Conservation (phyloP, 2,888 invertebrate species). For the Amblyteles armatorius region DNA sequence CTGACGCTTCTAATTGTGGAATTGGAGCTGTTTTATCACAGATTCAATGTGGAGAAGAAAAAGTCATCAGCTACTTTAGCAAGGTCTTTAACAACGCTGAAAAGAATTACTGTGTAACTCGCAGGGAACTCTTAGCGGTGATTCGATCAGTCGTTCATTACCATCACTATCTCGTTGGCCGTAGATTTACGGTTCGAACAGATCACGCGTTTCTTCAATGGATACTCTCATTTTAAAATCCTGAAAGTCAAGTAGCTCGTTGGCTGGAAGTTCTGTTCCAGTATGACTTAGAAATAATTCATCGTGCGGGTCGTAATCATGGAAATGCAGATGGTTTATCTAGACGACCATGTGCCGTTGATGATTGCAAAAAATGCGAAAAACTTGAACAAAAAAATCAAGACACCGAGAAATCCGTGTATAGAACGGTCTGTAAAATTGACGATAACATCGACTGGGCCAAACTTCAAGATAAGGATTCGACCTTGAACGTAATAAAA, state of each 20-base stretch:
- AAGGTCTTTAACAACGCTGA: slow-evolving; percentile 33
- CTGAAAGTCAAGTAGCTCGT: slow-evolving; percentile 78
- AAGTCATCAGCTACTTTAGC: slow-evolving; percentile 47
- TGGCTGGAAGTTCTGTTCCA: slow-evolving; percentile 76
- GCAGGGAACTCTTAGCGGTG: slow-evolving; percentile 73
- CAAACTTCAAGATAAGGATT: not conserved
- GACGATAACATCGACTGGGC: slow-evolving; percentile 22
- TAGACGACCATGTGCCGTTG: slow-evolving; percentile 63
- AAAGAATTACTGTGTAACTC: slow-evolving; percentile 70
- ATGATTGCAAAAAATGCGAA: slow-evolving; percentile 50
- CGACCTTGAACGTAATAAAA: not conserved
- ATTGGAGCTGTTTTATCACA: slow-evolving; percentile 50
- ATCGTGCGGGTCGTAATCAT: slow-evolving; percentile 69
- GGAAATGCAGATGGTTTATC: slow-evolving; percentile 72
- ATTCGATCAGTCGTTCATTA: slow-evolving; percentile 73
- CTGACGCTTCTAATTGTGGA: slow-evolving; percentile 45
- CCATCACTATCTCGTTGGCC: slow-evolving; percentile 75
- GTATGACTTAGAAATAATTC: slow-evolving; percentile 73
- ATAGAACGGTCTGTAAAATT: not conserved
- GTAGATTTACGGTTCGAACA: slow-evolving; percentile 74
- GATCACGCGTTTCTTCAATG: slow-evolving; percentile 78
- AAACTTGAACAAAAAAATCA: slow-evolving; percentile 32
- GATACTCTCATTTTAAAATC: slow-evolving; percentile 76
- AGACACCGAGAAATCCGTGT: not conserved
- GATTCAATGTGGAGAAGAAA: slow-evolving; percentile 34